Conservation (phyloP, 2,888 invertebrate genomes). For the Lochmaea capreae region DNA sequence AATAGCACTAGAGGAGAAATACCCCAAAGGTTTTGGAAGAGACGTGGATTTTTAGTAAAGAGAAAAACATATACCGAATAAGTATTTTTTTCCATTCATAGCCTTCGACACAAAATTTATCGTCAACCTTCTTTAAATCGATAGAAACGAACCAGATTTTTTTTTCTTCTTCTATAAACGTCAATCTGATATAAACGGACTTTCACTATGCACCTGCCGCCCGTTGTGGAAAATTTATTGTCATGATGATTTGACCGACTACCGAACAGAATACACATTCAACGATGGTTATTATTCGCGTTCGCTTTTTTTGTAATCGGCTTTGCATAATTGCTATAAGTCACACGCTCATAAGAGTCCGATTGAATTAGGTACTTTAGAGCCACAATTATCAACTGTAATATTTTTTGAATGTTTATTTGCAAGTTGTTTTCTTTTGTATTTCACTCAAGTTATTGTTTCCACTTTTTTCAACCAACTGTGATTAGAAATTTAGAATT, state of each 20-base stretch:
- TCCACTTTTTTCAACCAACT: no score
- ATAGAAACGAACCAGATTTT: conserved; percentile 28
- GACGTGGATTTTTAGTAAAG: no score
- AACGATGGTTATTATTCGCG: conserved; percentile 19
- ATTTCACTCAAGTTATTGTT: no score
- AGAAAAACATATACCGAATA: no score
- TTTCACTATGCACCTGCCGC: conserved; percentile 44
- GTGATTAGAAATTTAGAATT: no score
- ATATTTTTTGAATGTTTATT: no score
- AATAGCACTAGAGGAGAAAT: no score
- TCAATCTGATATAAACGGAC: conserved; percentile 21
- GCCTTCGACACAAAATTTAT: conserved; percentile 34
- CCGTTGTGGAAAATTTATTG: conserved; percentile 38
- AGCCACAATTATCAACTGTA: no score
- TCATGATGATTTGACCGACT: conserved; percentile 42
- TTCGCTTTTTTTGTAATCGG: conserved; percentile 16
- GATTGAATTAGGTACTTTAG: neutral
- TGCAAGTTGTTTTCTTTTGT: no score
- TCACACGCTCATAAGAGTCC: neutral
- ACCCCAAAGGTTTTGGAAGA: no score
- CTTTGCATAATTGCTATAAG: conserved; percentile 28
- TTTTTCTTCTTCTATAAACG: conserved; percentile 26
- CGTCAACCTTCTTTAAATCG: conserved; percentile 28
- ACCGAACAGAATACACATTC: conserved; percentile 1
- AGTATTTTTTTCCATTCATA: no score